Base-by-base conservation (phyloP, 1,140 invertebrate species). In the Yoshiicerus persimilis region DNA sequence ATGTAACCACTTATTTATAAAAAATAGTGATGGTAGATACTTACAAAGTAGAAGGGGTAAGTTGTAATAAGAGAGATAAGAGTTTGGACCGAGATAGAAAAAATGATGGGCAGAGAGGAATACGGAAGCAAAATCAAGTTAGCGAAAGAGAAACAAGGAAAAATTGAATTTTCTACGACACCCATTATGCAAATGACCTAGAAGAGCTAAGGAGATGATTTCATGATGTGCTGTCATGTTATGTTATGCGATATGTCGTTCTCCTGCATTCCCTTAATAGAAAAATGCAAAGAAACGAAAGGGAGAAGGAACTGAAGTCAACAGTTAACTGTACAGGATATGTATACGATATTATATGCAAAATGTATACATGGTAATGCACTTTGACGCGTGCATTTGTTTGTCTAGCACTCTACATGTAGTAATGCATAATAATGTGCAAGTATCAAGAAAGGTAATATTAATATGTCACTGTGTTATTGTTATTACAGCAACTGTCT, bases 161-260 rank as follows among this genome's bases (percentile, higher is more conserved):
- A 87, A 87, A 87, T 87, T 87, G 86, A 83, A 87, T 83, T 87
- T 87, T 87, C 39, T 64, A 83, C 47, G 39, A n/a, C 70, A 84
- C 30, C 86, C 86, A 87, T 87, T 87, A 87, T 87, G 86, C 30
- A 87, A 87, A 87, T 87, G 86, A 87, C 30, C 27, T 27, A 30
- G 25, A 70, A 16, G 27, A 70, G 25, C 27, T 16, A 11, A 70
- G 66, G 66, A 70, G 66, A 70, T 30, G 66, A 70, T 70, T 70
- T 30, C 66, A 70, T 70, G 25, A 30, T 70, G 66, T 70, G 25
- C 16, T 30, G 25, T 30, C 66, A 70, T 70, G 13, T 16, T 30
- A 27, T 13, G 13, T 11, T 30, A 70, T 70, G 66, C 25, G 47
- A 56, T 56, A 32, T 70, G 25, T 70, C 30, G 27, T 27, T 30